phyloP scores from a whole-genome alignment of 2,797 vertebrate species.

The Phalloptychus januarius region DNA sequence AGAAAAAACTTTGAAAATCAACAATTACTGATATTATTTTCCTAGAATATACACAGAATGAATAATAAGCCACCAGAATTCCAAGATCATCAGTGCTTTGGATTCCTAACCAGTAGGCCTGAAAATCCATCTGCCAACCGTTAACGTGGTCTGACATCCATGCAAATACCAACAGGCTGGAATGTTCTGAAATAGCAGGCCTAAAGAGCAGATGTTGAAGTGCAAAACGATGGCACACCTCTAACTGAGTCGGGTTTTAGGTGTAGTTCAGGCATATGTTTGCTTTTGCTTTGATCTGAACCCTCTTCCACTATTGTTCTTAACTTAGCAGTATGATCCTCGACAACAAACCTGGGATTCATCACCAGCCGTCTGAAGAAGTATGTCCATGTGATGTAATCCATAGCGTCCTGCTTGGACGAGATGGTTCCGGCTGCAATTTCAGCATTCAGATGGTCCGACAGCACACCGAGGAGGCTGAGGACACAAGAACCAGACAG shows the following conservation, averaged over 20 bases:
- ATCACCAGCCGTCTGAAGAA: constrained; percentile 97
- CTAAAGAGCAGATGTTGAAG: constrained; percentile 79
- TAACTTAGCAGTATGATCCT: neutral
- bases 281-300: constrained; percentile 18
- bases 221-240: constrained; percentile 32
- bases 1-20: neutral
- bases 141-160: constrained; percentile 78
- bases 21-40: neutral
- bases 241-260: constrained; percentile 12
- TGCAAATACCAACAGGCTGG: constrained; percentile 78
- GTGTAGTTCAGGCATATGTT: constrained; percentile 17
- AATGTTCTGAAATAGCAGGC: constrained; percentile 73
- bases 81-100: constrained; percentile 2
- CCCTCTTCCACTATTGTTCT: neutral
- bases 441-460: constrained; percentile 97
- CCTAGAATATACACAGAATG: neutral
- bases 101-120: constrained; percentile 15
- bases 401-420: constrained; percentile 98
- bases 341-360: constrained; percentile 90
- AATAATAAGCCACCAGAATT: constrained; percentile 6
- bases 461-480: constrained; percentile 92
- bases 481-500: neutral
- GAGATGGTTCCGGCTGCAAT: constrained; percentile 93
- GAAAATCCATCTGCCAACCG: constrained; percentile 51
- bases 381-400: constrained; percentile 99